These are phyloP conservation scores for Hyperopisus bebe DNA, from an alignment of 2,113 vertebrate species.

Conservation along the genomic window DNA sequence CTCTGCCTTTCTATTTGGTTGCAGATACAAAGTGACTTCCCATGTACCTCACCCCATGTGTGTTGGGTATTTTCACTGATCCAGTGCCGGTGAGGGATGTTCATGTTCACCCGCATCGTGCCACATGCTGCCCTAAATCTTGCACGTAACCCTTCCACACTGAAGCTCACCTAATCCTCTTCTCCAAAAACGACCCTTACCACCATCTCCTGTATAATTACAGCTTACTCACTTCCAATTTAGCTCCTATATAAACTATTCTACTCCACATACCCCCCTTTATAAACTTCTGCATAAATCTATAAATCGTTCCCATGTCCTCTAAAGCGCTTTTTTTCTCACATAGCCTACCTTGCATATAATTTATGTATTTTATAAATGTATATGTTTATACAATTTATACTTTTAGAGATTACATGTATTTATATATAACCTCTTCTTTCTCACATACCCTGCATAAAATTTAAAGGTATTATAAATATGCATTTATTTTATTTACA, in stretches of 20 bases:
- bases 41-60: not conserved
- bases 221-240: not conserved
- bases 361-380: not conserved
- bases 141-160: not conserved
- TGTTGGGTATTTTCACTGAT: not conserved
- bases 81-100: not conserved
- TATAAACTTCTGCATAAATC: not conserved
- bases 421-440: not conserved
- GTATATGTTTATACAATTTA: not conserved
- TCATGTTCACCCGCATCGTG: not conserved
- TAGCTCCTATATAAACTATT: not conserved
- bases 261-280: not conserved
- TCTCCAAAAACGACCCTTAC: not conserved
- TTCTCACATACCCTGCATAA: not conserved
- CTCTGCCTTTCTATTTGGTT: slow-evolving; percentile 30
- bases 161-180: too few relatives aligned
- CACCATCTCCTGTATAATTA: not conserved
- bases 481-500: not conserved
- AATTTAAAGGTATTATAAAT: not conserved
- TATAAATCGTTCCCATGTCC: not conserved
- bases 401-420: not conserved
- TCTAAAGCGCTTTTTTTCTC: not conserved
- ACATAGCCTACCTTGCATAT: not conserved
- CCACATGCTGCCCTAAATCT: not conserved
- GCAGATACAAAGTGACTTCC: slow-evolving; percentile 14